Base-by-base conservation (phyloP, 1,140 invertebrate species). In the Drosophila grimshawi region DNA sequence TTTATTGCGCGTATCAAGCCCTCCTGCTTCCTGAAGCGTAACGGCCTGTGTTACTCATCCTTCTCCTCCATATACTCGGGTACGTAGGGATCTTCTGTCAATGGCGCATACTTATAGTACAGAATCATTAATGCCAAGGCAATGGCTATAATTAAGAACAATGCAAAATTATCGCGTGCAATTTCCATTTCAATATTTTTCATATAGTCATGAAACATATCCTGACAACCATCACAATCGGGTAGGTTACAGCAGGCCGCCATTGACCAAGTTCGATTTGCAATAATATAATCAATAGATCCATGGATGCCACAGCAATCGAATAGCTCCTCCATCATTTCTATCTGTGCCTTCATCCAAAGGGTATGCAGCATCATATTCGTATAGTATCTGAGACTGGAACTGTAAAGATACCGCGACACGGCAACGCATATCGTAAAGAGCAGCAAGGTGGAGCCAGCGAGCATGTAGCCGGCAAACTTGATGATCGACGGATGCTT, bases 291-390 rank as follows among this genome's bases (percentile, higher is more conserved):
- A 52, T 88, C 80, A 5, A 60, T 57, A 4, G 27, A 30, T 8
- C 82, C 79, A 11, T 46, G 8, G 19, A 33, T 49, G n/a, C 83
- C 82, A 30, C 82, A 86, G 32, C 82, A 86, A 5, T 49, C 63
- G 5, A 88, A 65, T 2, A 48, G 19, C 0, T 6, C 33, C 43
- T 86, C 82, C 2, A 88, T n/a, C 1, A 6, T 8, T 0, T 49
- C 32, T 0, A 82, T 41, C 0, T 5, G 29, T 0, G 56, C 3
- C 2, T 7, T 27, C 3, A 10, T 3, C 83, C 83, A 86, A 8
- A 77, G 10, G 8, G 66, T 27, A 3, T 45, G 37, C 0, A 77
- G 30, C 39, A 86, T 7, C 41, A 74, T 46, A 4, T 56, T 10
- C 4, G 69, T 32, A 3, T 43, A 80, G 30, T 53, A 65, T 27